Evolutionary conservation across 2,113 vertebrate genomes (phyloP).

Genomic region (Lipophrys pholis): DNA sequence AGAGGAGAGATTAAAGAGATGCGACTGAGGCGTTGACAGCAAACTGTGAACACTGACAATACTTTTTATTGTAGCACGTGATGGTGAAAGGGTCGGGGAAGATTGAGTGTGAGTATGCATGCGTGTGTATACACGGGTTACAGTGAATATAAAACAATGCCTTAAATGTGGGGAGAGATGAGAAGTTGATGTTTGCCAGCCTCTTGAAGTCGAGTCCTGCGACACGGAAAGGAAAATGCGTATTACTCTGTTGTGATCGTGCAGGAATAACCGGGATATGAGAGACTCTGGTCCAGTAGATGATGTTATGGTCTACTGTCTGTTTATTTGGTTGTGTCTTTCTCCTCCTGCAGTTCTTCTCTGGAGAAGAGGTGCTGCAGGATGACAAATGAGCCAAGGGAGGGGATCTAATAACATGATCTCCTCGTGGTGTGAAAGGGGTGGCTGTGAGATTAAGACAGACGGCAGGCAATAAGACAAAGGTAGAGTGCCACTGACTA

Average conservation of each 20-base stretch:
- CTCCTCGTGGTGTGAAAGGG: slow-evolving; percentile 76
- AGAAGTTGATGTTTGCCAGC: slow-evolving; percentile 49
- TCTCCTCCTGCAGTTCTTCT: slow-evolving; percentile 57
- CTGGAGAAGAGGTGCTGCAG: slow-evolving; percentile 65
- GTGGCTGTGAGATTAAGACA: slow-evolving; percentile 75
- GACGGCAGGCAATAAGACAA: slow-evolving; percentile 78
- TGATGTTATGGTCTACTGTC: slow-evolving; percentile 60
- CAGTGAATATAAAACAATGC: slow-evolving; percentile 16
- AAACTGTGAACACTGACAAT: slow-evolving; percentile 59
- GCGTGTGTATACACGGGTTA: slow-evolving; percentile 15
- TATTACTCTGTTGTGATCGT: slow-evolving; percentile 44
- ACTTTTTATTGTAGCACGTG: slow-evolving; percentile 56
- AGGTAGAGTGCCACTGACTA: slow-evolving; percentile 69
- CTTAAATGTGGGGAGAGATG: slow-evolving; percentile 5
- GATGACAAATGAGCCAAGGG: slow-evolving; percentile 79
- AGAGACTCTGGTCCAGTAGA: slow-evolving; percentile 56
- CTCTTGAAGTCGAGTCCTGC: slow-evolving; percentile 19
- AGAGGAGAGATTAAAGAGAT: slow-evolving; percentile 70
- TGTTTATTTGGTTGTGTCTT: slow-evolving; percentile 67
- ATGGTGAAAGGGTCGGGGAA: slow-evolving; percentile 30
- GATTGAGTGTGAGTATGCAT: slow-evolving; percentile 35
- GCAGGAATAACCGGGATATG: slow-evolving; percentile 34
- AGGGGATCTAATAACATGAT: slow-evolving; percentile 80
- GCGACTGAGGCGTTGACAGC: slow-evolving; percentile 58
- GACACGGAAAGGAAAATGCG: slow-evolving; percentile 19